Conservation (phyloP, 2,888 invertebrate genomes). For the Euphydryas editha region DNA sequence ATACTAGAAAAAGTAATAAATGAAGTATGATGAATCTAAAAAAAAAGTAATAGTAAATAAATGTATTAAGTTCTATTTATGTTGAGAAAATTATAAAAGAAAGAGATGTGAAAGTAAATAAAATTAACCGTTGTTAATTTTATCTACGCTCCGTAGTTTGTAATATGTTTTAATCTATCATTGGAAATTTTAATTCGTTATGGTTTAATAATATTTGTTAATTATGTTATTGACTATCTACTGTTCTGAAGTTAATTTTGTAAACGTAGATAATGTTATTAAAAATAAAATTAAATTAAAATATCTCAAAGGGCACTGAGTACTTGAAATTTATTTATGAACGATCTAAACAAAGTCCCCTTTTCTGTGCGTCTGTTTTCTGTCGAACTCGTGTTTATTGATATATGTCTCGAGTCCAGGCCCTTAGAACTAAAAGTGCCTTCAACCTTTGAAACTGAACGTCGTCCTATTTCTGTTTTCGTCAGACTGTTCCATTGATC, state of each 20-base stretch:
- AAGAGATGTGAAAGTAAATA: slow-evolving; percentile 1
- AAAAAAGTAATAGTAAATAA: too few species aligned
- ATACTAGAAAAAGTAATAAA: too few species aligned
- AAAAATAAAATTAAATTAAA: slow-evolving; percentile 46
- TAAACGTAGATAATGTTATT: slow-evolving; percentile 14
- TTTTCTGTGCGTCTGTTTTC: slow-evolving; percentile 70
- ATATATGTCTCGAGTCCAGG: slow-evolving; percentile 59
- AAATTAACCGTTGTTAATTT: not conserved
- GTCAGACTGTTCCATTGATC: slow-evolving; percentile 40
- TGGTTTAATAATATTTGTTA: too few species aligned
- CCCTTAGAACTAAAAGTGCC: slow-evolving; percentile 53
- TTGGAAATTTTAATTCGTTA: too few species aligned
- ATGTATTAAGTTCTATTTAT: not conserved
- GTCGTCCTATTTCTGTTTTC: slow-evolving; percentile 50
- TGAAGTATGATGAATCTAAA: too few species aligned
- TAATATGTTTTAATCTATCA: not conserved
- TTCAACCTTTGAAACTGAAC: slow-evolving; percentile 60
- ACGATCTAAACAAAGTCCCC: slow-evolving; percentile 69
- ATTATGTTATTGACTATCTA: too few species aligned
- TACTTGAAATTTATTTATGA: slow-evolving; percentile 70
- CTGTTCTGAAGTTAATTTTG: not conserved
- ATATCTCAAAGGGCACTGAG: slow-evolving; percentile 55
- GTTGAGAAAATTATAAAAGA: not conserved
- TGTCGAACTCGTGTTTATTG: slow-evolving; percentile 75
- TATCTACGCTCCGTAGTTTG: not conserved